Base-by-base conservation (phyloP, 2,797 vertebrate species). In the Typhlichthys eigenmanni region DNA sequence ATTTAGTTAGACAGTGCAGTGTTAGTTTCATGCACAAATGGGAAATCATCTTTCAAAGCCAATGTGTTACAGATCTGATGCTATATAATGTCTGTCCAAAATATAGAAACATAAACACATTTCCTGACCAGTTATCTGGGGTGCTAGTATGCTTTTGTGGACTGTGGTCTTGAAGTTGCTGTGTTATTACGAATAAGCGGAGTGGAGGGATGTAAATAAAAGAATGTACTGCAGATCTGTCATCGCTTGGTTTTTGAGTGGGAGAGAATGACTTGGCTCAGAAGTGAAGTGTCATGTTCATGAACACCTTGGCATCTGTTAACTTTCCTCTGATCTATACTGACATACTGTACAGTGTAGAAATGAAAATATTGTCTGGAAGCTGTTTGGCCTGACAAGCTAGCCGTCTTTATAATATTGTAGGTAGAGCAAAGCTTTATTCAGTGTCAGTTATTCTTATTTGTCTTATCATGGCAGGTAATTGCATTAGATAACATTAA, bases 121-220 rank as follows among this genome's bases (percentile, higher is more conserved):
- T 57, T 69, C 47, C 58, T 70, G 69, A 70, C 60, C n/a, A 43
- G 8, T 14, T n/a, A 47, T 61, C 50, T 13, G 14, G 51, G 55
- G 59, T 64, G 34, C 24, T 53, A n/a, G 17, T 17, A 55, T 62
- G 72, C 74, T 84, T 78, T 54, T 72, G 64, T 63, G 34, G 79
- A 84, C 72, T 71, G 74, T 81, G 78, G 76, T 74, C 82, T 34
- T 71, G 72, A 24, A 62, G 66, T 52, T 51, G 47, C 68, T 68
- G 71, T 75, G 71, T 55, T 50, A 63, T 74, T 72, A 83, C 66
- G 75, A 67, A 76, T 66, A 76, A 69, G 66, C 56, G 75, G 69
- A 73, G 76, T 64, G 64, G 84, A 84, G 77, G 72, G 86, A 88
- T 92, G 92, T 92, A 93, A 92, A 93, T 92, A 92, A 93, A 92